phyloP scores from a whole-genome alignment of 2,888 invertebrate species.

The Xestia ashworthii region DNA sequence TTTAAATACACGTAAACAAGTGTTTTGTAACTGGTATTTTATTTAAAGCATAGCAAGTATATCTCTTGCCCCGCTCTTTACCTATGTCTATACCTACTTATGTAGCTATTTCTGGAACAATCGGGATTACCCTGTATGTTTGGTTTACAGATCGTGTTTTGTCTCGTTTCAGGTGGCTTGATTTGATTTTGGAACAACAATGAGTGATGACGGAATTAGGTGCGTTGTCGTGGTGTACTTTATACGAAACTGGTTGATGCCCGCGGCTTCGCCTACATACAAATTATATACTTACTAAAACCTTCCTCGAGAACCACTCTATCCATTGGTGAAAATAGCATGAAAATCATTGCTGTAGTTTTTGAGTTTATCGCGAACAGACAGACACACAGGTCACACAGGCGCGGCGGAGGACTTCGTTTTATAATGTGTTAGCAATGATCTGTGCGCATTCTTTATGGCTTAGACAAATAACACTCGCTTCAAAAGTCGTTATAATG shows the following conservation, averaged over 20 bases:
- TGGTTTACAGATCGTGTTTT: constrained; percentile 18
- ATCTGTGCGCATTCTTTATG: not conserved
- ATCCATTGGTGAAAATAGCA: too few relatives aligned
- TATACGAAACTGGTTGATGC: not conserved
- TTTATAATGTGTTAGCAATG: too few relatives aligned
- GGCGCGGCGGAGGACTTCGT: too few relatives aligned
- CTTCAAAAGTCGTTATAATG: not conserved
- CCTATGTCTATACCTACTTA: not conserved
- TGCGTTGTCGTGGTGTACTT: not conserved
- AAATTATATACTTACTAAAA: too few relatives aligned
- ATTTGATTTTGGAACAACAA: constrained; percentile 30
- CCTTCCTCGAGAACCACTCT: too few relatives aligned
- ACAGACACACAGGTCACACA: too few relatives aligned
- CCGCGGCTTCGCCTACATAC: too few relatives aligned
- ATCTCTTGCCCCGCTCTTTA: not conserved
- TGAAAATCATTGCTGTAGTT: too few relatives aligned
- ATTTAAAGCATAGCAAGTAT: not conserved
- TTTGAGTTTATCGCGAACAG: too few relatives aligned
- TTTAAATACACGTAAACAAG: not conserved
- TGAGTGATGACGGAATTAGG: constrained; percentile 7
- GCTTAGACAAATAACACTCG: not conserved
- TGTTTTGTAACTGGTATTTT: not conserved
- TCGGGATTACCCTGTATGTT: constrained; percentile 3
- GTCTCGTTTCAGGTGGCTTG: constrained; percentile 6
- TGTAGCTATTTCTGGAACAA: constrained; percentile 27